Conservation (phyloP, 2,113 vertebrate genomes). For the Nanorana parkeri region DNA sequence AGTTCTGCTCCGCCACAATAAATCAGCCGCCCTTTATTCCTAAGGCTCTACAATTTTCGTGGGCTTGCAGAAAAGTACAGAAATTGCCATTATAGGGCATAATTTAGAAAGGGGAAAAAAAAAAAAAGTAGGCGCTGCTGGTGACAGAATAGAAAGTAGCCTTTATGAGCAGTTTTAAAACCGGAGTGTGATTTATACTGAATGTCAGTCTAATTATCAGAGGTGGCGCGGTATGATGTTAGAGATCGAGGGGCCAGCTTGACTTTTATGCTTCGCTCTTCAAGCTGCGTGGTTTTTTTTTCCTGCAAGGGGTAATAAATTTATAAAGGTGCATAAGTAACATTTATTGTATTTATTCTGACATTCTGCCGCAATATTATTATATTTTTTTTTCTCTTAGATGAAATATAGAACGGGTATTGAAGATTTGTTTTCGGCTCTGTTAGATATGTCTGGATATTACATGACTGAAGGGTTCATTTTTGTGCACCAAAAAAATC, state of each 20-base stretch:
- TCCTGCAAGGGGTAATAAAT: no score
- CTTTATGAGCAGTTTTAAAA: slow-evolving; percentile 49
- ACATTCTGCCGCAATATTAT: no score
- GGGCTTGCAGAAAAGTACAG: slow-evolving; percentile 49
- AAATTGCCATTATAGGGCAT: slow-evolving; percentile 44
- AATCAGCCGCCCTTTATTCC: slow-evolving; percentile 52
- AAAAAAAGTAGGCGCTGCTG: slow-evolving; percentile 16
- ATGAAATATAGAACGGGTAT: no score
- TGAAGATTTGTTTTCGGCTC: no score
- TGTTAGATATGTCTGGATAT: no score
- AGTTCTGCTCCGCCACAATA: slow-evolving; percentile 45
- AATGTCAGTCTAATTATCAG: slow-evolving; percentile 48
- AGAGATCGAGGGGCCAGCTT: background rate
- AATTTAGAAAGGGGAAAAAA: slow-evolving; percentile 40
- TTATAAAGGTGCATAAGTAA: no score
- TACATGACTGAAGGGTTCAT: no score
- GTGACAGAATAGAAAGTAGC: slow-evolving; percentile 47
- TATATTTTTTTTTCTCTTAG: no score
- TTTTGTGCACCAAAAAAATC: no score
- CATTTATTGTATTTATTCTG: no score
- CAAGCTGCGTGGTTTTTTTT: no score
- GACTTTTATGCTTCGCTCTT: background rate
- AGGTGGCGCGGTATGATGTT: background rate
- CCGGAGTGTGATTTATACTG: slow-evolving; percentile 48
- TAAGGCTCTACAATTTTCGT: slow-evolving; percentile 48